Conservation (phyloP, 2,888 invertebrate genomes). For the Ptychoptera contaminata region DNA sequence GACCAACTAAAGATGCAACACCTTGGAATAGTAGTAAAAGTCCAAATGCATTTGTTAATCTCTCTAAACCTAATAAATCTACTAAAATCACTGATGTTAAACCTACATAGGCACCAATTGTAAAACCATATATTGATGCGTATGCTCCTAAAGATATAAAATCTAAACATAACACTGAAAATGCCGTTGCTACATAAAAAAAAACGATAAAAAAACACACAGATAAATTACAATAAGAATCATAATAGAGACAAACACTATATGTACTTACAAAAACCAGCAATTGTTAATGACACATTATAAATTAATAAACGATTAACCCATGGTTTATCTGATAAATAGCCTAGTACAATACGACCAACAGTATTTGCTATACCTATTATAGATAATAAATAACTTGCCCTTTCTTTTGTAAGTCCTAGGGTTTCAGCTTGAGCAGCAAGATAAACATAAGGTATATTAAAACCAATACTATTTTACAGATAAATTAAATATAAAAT, state of each 20-base stretch:
- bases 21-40: conserved; percentile 86
- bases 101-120: conserved; percentile 92
- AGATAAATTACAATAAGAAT: neutral
- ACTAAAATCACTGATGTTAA: conserved; percentile 90
- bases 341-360: conserved; percentile 79
- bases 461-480: conserved; percentile 67
- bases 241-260: conserved; percentile 1
- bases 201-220: conserved; percentile 3
- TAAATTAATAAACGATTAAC: conserved; percentile 83
- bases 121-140: conserved; percentile 69
- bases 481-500: neutral
- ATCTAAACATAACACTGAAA: conserved; percentile 59
- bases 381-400: conserved; percentile 57
- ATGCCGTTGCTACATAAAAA: conserved; percentile 55
- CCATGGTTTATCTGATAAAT: conserved; percentile 75
- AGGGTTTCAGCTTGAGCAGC: conserved; percentile 53
- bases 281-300: conserved; percentile 71
- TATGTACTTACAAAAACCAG: conserved; percentile 63
- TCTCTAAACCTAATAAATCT: conserved; percentile 83
- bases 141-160: conserved; percentile 63
- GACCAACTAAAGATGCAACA: conserved; percentile 79
- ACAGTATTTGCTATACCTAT: conserved; percentile 79
- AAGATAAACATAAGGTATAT: conserved; percentile 81
- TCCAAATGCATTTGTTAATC: conserved; percentile 90
- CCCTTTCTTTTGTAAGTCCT: conserved; percentile 37